Conservation (phyloP, 1,140 invertebrate genomes). For the Drosophila tristis region DNA sequence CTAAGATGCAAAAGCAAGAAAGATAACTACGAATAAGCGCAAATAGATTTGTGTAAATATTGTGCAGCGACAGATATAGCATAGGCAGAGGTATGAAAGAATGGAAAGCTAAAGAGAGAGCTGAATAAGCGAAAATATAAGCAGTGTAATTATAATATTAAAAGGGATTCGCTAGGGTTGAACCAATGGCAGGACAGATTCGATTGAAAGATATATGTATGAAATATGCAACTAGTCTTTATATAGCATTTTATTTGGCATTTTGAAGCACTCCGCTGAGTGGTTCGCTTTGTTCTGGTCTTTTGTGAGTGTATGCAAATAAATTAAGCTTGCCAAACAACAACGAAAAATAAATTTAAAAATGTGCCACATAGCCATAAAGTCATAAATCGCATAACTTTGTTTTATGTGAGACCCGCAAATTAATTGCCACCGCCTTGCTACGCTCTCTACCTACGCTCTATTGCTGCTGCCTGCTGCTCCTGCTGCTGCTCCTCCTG, state of each 20-base stretch:
- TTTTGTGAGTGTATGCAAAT: slow-evolving; percentile 27
- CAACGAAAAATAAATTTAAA: slow-evolving; percentile 5
- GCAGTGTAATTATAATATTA: no score
- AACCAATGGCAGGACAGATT: no score
- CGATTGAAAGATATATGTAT: not conserved
- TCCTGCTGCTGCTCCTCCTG: not conserved
- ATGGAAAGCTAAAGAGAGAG: no score
- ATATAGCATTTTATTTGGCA: no score
- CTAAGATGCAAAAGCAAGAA: no score
- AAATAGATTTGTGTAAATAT: no score
- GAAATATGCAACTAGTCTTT: not conserved
- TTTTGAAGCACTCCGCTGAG: slow-evolving; percentile 1
- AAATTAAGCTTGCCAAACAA: slow-evolving; percentile 31
- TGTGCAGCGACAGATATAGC: no score
- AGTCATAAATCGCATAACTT: slow-evolving; percentile 68
- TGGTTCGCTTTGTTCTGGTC: no score
- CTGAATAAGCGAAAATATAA: no score
- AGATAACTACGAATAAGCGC: no score
- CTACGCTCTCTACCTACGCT: slow-evolving; percentile 11
- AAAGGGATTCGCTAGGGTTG: no score
- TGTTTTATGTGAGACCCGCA: slow-evolving; percentile 57
- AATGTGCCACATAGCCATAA: slow-evolving; percentile 37
- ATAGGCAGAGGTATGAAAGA: no score
- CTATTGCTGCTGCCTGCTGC: not conserved
- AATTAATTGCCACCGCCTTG: slow-evolving; percentile 71